Evolutionary conservation across 2,888 invertebrate genomes (phyloP).

Genomic region (Tinea semifulvella): DNA sequence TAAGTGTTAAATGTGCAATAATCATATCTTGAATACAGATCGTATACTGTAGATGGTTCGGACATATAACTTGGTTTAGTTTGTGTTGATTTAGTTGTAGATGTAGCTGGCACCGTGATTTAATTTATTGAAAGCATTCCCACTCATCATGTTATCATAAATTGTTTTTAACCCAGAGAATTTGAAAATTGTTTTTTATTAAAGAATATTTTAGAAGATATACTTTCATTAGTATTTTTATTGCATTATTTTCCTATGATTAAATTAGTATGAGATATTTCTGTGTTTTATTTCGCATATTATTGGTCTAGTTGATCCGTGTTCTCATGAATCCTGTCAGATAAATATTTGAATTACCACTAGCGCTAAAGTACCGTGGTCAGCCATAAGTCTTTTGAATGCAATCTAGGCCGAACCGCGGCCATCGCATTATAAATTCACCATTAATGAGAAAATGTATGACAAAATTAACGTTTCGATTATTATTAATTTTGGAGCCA

Average conservation of each 20-base stretch:
- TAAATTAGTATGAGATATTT: slow-evolving; percentile 31
- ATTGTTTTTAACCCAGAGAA: slow-evolving; percentile 27
- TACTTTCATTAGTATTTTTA: slow-evolving; percentile 53
- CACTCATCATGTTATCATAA: slow-evolving; percentile 23
- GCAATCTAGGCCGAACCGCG: too few species aligned
- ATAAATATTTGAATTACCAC: too few species aligned
- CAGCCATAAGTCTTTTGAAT: too few species aligned
- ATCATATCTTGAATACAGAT: slow-evolving; percentile 17
- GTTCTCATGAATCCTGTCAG: too few species aligned
- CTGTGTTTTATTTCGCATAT: background rate
- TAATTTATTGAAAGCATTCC: slow-evolving; percentile 60
- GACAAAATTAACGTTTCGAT: too few species aligned
- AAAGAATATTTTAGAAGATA: slow-evolving; percentile 49
- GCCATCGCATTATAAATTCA: too few species aligned
- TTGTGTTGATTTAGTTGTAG: slow-evolving; percentile 7
- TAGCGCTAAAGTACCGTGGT: too few species aligned
- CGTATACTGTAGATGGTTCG: background rate
- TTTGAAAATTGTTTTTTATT: slow-evolving; percentile 38
- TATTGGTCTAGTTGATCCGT: too few species aligned
- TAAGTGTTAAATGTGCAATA: slow-evolving; percentile 64
- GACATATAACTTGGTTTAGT: background rate
- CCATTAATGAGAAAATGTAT: too few species aligned
- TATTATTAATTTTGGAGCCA: too few species aligned
- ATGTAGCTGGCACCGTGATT: slow-evolving; percentile 2
- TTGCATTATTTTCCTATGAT: slow-evolving; percentile 61